phyloP scores from a whole-genome alignment of 2,888 invertebrate genomes.

The Rhagophthalmus giganteus region DNA sequence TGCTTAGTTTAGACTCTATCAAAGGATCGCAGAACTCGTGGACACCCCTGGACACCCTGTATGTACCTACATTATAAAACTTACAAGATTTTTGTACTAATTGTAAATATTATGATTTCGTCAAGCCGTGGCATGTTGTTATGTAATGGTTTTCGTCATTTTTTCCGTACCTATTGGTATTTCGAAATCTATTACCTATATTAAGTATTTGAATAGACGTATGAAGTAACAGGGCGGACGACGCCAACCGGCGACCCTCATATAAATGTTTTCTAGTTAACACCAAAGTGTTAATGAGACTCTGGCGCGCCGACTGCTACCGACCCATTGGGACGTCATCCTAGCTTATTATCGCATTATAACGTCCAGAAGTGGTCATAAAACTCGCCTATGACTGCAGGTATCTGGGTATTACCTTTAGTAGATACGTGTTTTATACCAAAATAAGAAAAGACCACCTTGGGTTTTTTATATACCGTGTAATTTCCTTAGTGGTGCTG shows the following conservation, averaged over 20 bases:
- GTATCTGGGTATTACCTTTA: constrained; percentile 11
- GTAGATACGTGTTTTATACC: constrained; percentile 4
- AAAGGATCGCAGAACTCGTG: no score
- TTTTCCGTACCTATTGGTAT: neutral
- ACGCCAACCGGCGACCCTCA: constrained; percentile 18
- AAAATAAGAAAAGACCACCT: constrained; percentile 7
- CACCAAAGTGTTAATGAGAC: constrained; percentile 38
- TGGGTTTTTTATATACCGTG: neutral
- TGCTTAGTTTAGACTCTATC: no score
- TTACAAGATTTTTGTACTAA: no score
- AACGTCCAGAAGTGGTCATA: constrained; percentile 13
- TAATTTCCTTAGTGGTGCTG: neutral
- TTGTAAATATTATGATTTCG: no score
- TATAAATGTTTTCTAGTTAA: constrained; percentile 27
- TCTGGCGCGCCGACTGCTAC: constrained; percentile 40
- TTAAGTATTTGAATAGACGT: no score
- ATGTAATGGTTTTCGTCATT: neutral
- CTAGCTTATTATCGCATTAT: constrained; percentile 35
- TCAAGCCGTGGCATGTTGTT: no score
- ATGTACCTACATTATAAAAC: no score
- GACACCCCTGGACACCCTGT: no score
- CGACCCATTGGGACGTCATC: constrained; percentile 34
- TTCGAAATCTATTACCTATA: no score
- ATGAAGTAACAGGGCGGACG: neutral
- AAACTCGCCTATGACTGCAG: constrained; percentile 11